phyloP scores from a whole-genome alignment of 23 tunicate species.

The Oikopleura vanhoeffeni region DNA sequence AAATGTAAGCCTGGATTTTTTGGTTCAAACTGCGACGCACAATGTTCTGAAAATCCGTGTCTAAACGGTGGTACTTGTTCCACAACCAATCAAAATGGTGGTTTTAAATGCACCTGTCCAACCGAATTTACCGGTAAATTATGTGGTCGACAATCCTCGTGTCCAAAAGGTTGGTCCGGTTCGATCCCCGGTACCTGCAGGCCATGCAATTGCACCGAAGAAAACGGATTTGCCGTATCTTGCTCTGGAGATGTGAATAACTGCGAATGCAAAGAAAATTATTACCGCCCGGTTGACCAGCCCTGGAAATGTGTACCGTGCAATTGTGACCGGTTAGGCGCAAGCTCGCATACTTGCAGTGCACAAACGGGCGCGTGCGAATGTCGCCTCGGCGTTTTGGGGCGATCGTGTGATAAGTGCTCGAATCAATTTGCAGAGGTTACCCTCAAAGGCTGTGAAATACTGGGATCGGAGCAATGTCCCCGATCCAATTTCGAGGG shows the following conservation, averaged over 20 bases:
- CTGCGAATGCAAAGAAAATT: conserved; percentile 12
- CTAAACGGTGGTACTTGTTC: neutral
- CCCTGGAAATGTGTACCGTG: conserved; percentile 4
- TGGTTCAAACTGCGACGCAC: neutral
- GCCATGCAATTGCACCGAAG: conserved; percentile 11
- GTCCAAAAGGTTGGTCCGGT: conserved; percentile 10
- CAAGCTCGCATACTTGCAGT: neutral
- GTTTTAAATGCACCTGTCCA: neutral
- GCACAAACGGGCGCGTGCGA: neutral
- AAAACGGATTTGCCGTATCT: neutral
- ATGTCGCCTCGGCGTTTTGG: neutral
- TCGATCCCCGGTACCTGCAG: neutral
- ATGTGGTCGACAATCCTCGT: neutral
- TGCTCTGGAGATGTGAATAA: neutral
- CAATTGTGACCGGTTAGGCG: conserved; percentile 5
- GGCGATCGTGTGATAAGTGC: conserved; percentile 1
- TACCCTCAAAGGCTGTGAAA: conserved; percentile 5
- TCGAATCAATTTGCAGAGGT: conserved; percentile 14
- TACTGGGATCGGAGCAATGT: neutral
- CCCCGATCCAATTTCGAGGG: neutral
- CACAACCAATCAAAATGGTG: neutral
- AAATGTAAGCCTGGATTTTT: conserved; percentile 37
- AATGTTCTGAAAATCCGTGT: neutral
- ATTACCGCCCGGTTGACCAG: conserved; percentile 8
- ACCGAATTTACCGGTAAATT: conserved; percentile 1